phyloP scores from a whole-genome alignment of 2,888 invertebrate species.

The Dione juno region DNA sequence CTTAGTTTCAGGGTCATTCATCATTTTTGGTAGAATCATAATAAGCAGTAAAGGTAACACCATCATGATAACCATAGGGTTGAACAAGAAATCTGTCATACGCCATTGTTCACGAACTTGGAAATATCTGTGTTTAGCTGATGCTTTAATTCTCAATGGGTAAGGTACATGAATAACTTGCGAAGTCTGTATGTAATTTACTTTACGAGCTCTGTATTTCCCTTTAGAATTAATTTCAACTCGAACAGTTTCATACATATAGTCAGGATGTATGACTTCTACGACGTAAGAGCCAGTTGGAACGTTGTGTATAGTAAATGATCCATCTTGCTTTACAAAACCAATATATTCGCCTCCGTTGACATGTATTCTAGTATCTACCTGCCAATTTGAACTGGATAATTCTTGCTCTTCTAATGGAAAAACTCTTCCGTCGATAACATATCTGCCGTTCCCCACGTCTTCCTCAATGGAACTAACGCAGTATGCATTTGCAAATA shows the following conservation, averaged over 20 bases:
- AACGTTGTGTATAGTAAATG: constrained; percentile 93
- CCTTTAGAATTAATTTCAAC: constrained; percentile 99
- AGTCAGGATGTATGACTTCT: constrained; percentile 95
- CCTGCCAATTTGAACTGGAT: constrained; percentile 87
- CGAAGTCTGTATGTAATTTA: constrained; percentile 96
- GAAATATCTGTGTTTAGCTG: constrained; percentile 93
- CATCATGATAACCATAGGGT: constrained; percentile 99
- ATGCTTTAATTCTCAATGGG: constrained; percentile 94
- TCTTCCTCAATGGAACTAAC: constrained; percentile 70
- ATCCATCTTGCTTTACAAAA: constrained; percentile 95
- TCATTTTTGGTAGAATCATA: constrained; percentile 96
- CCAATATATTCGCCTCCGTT: constrained; percentile 95
- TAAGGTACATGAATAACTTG: constrained; percentile 95
- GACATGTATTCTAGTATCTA: constrained; percentile 90
- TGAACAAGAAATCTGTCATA: constrained; percentile 97
- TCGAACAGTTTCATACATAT: constrained; percentile 95
- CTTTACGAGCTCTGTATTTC: constrained; percentile 96
- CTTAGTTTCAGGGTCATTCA: constrained; percentile 98
- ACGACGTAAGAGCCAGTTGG: constrained; percentile 97
- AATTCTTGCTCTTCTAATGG: constrained; percentile 85
- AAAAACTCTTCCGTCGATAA: constrained; percentile 92
- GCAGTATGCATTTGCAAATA: constrained; percentile 50
- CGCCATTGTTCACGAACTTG: constrained; percentile 98
- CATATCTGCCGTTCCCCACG: constrained; percentile 83
- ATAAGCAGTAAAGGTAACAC: constrained; percentile 94